Conservation (phyloP, 2,888 invertebrate species). For the Parochlus steinenii region DNA sequence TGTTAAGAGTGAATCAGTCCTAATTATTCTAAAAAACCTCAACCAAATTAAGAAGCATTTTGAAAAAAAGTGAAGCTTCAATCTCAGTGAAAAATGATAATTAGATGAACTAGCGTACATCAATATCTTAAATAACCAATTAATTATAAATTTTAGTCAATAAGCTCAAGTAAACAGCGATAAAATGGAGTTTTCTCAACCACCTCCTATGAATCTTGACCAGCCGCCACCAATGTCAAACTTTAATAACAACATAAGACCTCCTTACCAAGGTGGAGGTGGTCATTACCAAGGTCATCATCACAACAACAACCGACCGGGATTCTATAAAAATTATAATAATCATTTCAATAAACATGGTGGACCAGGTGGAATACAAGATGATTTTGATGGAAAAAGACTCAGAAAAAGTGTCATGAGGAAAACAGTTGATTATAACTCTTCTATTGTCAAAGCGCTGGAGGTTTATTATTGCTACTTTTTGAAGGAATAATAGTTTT, state of each 20-base stretch:
- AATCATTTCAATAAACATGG: slow-evolving; percentile 15
- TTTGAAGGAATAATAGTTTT: not conserved
- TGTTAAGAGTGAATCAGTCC: too few species aligned
- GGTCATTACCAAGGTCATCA: not conserved
- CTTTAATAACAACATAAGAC: slow-evolving; percentile 3
- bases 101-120: too few species aligned
- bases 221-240: slow-evolving; percentile 6
- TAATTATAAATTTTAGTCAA: not conserved
- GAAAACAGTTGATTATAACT: slow-evolving; percentile 96
- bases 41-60: too few species aligned
- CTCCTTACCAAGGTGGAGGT: not conserved
- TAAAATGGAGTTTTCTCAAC: slow-evolving; percentile 19
- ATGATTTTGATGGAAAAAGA: slow-evolving; percentile 91
- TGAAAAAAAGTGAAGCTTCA: too few species aligned
- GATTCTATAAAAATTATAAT: slow-evolving; percentile 1
- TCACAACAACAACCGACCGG: not conserved
- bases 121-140: too few species aligned
- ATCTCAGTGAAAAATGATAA: too few species aligned
- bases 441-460: slow-evolving; percentile 79
- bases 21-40: too few species aligned
- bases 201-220: slow-evolving; percentile 19
- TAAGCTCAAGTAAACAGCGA: slow-evolving; percentile 1
- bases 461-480: slow-evolving; percentile 42
- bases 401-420: slow-evolving; percentile 91
- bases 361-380: slow-evolving; percentile 39